Evolutionary conservation across 2,888 invertebrate genomes (phyloP).

Genomic region (Pherbina coryleti): DNA sequence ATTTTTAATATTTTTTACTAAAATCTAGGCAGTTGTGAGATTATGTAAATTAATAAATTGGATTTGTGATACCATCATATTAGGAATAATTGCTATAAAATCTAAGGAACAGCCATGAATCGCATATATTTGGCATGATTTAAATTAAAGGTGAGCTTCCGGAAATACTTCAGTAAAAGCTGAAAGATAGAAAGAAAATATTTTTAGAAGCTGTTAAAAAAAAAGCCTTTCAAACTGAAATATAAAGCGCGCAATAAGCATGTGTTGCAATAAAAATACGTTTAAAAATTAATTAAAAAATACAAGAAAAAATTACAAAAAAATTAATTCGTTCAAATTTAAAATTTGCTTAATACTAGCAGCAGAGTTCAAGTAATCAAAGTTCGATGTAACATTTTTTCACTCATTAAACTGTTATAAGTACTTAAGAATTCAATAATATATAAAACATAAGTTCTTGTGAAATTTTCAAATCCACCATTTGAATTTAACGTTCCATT

Average conservation of each 20-base stretch:
- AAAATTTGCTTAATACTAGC: too few relatives aligned
- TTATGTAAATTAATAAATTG: background rate
- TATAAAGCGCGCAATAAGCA: background rate
- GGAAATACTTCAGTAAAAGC: background rate
- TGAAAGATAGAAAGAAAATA: background rate
- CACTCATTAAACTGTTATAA: too few relatives aligned
- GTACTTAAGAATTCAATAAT: too few relatives aligned
- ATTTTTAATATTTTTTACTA: too few relatives aligned
- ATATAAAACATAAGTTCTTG: too few relatives aligned
- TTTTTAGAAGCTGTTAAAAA: background rate
- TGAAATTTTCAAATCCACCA: too few relatives aligned
- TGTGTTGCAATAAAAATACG: background rate
- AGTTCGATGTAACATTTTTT: too few relatives aligned
- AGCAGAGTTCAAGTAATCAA: too few relatives aligned
- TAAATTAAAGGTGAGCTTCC: background rate
- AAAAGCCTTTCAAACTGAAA: background rate
- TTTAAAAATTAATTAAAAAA: background rate
- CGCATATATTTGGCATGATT: slow-evolving; percentile 12
- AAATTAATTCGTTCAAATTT: too few relatives aligned
- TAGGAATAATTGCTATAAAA: background rate
- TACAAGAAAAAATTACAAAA: too few relatives aligned
- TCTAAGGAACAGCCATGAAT: slow-evolving; percentile 12
- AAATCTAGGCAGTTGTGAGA: too few relatives aligned
- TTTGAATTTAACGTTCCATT: background rate
- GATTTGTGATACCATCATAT: background rate